A percentile compares a stretch with the other conserved stretches of the same genome.
phyloP scores from a whole-genome alignment of 2,113 vertebrate species.

The Alethe castanea region DNA sequence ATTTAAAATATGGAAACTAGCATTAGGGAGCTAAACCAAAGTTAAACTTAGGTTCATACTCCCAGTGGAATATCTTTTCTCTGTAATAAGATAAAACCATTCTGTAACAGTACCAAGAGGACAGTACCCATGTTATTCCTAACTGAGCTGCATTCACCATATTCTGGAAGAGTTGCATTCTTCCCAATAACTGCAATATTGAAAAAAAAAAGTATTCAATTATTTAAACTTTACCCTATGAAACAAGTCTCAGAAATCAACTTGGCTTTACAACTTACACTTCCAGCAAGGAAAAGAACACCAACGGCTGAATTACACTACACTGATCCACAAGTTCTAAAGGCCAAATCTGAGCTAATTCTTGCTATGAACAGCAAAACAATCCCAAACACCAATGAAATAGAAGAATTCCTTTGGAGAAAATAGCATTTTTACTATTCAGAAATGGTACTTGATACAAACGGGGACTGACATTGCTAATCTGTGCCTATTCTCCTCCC shows the following conservation, averaged over 20 bases:
- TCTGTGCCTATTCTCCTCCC: accelerated
- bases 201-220: background rate
- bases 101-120: background rate
- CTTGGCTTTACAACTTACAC: background rate
- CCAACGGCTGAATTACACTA: background rate
- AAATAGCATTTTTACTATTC: background rate
- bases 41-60: background rate
- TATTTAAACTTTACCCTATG: background rate
- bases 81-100: background rate
- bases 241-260: background rate
- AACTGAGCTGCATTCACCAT: background rate
- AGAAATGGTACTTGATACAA: background rate
- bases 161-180: background rate
- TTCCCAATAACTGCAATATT: background rate
- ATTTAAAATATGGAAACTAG: conserved; percentile 42
- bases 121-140: background rate
- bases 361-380: background rate
- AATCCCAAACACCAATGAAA: background rate
- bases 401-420: background rate
- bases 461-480: background rate
- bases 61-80: background rate
- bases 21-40: conserved; percentile 25
- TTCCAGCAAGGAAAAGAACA: background rate
- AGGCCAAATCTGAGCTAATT: background rate
- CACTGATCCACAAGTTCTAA: background rate